A percentile compares a stretch with the other conserved stretches of the same genome.
Conservation (phyloP, 2,113 vertebrate species). For the Solea solea region DNA sequence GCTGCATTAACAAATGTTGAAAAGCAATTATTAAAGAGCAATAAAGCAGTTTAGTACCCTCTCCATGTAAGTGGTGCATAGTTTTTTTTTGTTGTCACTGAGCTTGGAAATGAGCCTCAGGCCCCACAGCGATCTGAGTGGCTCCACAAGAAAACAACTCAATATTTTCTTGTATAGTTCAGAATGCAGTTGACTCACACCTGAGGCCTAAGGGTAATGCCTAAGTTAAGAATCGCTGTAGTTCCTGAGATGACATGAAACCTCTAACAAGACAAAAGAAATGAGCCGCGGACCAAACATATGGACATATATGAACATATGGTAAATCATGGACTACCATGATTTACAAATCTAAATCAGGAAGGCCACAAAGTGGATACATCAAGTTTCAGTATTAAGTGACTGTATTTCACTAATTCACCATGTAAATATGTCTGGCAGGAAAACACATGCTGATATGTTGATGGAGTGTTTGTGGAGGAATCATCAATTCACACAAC, state of each 20-base stretch:
- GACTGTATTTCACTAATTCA: no score
- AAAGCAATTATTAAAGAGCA: conserved; percentile 78
- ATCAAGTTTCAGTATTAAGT: no score
- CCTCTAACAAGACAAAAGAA: no score
- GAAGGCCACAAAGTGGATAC: background rate
- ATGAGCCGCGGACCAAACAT: no score
- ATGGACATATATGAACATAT: no score
- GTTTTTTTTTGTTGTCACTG: conserved; percentile 52
- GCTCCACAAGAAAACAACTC: background rate
- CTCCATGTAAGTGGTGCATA: conserved; percentile 58
- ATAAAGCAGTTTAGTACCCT: conserved; percentile 75
- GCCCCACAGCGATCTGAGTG: background rate
- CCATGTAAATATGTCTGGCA: background rate
- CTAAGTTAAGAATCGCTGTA: no score
- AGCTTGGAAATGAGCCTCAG: conserved; percentile 21
- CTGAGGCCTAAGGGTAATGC: no score
- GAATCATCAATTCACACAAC: conserved; percentile 2
- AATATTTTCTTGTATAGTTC: background rate
- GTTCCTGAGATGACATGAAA: no score
- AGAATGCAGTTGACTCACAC: background rate
- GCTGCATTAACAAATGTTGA: conserved; percentile 73
- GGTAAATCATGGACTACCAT: no score
- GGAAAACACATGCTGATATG: no score
- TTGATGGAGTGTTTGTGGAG: background rate
- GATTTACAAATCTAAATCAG: background rate